phyloP scores from a whole-genome alignment of 2,113 vertebrate species.

The Lepisosteus oculatus region DNA sequence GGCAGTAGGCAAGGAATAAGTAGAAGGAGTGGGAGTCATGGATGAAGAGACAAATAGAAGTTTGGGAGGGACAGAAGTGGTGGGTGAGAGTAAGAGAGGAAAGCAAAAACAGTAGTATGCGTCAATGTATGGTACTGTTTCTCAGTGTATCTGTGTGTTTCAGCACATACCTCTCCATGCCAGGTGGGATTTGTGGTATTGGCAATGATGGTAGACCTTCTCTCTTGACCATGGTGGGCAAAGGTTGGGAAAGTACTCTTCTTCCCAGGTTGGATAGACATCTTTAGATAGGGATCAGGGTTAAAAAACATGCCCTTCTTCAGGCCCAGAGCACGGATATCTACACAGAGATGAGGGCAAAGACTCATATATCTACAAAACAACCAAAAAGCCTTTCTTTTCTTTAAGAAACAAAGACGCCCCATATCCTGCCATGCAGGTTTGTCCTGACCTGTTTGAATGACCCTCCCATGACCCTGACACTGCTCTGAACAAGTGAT shows the following conservation, averaged over 20 bases:
- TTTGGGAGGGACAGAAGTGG: no score
- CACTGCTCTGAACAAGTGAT: no score
- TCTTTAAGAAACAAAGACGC: no score
- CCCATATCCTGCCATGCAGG: no score
- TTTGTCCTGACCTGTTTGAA: no score
- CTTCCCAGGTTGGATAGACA: slow-evolving; percentile 98
- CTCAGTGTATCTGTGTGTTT: background rate
- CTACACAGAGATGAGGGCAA: slow-evolving; percentile 55
- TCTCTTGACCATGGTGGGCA: slow-evolving; percentile 94
- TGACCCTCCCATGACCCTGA: no score
- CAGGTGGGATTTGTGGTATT: slow-evolving; percentile 96
- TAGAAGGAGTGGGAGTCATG: no score
- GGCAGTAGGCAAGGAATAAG: no score
- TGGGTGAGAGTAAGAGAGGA: no score
- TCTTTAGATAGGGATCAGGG: slow-evolving; percentile 96
- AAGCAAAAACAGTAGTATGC: background rate
- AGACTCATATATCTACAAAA: background rate
- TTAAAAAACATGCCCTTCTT: slow-evolving; percentile 99
- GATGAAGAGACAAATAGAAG: no score
- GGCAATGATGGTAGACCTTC: slow-evolving; percentile 89
- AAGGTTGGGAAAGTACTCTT: slow-evolving; percentile 91
- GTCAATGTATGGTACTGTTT: background rate
- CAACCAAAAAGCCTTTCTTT: no score
- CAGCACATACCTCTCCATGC: slow-evolving; percentile 85
- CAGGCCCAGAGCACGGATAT: slow-evolving; percentile 86